phyloP scores from a whole-genome alignment of 2,113 vertebrate genomes.

The Archilochus colubris region DNA sequence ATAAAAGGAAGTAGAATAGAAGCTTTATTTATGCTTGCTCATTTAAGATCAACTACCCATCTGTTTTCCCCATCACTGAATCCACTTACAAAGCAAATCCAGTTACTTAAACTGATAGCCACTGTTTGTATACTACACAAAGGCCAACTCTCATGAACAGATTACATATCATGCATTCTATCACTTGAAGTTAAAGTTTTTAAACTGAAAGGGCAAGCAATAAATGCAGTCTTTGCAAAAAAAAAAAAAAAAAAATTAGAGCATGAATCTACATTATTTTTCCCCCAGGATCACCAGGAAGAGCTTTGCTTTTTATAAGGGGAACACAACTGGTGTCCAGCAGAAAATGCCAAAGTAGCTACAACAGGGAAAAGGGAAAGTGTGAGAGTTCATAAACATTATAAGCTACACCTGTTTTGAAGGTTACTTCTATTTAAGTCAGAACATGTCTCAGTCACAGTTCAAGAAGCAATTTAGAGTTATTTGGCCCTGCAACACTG shows the following conservation, averaged over 20 bases:
- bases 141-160: not conserved
- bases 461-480: not conserved
- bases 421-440: not conserved
- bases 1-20: not conserved
- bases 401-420: not conserved
- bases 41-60: not conserved
- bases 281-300: not conserved
- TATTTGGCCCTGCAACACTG: not conserved
- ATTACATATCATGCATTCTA: not conserved
- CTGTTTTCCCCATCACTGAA: not conserved
- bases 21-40: not conserved
- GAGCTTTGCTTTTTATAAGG: not conserved
- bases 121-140: not conserved
- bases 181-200: not conserved
- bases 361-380: not conserved
- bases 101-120: not conserved
- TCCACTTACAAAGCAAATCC: constrained; percentile 25
- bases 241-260: not conserved
- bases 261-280: not conserved
- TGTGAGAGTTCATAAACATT: not conserved
- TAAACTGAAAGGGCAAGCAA: not conserved
- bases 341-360: not conserved
- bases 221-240: not conserved
- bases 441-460: not conserved
- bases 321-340: not conserved